Evolutionary conservation across 2,797 vertebrate species (phyloP).

Genomic region (Pangasius sanitwongsei): DNA sequence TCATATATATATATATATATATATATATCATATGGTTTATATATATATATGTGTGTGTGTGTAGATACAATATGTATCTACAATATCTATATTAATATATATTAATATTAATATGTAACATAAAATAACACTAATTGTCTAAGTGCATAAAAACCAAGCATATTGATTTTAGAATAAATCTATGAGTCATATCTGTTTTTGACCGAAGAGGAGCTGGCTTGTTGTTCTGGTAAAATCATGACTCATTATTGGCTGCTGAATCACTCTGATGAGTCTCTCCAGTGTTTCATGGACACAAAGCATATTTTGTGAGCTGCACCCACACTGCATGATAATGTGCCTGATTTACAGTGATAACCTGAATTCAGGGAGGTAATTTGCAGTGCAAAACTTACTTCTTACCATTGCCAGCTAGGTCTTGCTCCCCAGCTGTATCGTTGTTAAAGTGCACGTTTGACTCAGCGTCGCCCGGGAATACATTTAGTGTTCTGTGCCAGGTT

Average conservation of each 20-base stretch:
- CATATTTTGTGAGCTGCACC: neutral
- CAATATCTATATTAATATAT: no score
- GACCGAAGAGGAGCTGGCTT: conserved; percentile 22
- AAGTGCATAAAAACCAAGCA: neutral
- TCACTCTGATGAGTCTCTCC: conserved; percentile 21
- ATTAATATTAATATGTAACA: neutral
- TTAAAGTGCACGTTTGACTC: neutral
- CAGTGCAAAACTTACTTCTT: neutral
- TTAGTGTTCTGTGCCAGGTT: neutral
- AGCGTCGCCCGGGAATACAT: neutral
- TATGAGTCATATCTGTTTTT: conserved; percentile 34
- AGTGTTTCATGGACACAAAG: conserved; percentile 10
- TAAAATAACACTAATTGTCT: neutral
- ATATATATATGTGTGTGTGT: no score
- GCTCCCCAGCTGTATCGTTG: no score
- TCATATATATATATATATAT: neutral
- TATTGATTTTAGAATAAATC: conserved; percentile 27
- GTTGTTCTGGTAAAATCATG: conserved; percentile 28
- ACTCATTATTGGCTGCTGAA: conserved; percentile 43
- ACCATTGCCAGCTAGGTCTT: neutral
- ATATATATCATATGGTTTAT: neutral
- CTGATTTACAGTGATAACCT: neutral
- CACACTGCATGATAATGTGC: conserved; percentile 13
- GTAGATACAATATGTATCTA: no score
- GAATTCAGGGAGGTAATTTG: neutral